Evolutionary conservation across 2,113 vertebrate species (phyloP).

Genomic region (Pyxicephalus adspersus): DNA sequence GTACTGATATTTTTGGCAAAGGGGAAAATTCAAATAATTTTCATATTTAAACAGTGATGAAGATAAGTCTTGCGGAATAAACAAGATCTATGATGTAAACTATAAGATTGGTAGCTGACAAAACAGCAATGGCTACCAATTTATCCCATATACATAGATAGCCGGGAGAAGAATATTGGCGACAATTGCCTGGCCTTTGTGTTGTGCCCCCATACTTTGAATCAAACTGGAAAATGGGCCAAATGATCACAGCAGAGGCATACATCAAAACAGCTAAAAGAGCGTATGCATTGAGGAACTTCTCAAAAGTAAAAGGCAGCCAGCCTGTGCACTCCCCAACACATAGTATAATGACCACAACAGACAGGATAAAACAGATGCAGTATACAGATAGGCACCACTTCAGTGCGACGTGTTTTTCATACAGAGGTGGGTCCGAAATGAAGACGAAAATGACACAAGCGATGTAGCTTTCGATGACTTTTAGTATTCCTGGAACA

Average conservation of each 20-base stretch:
- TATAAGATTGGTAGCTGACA: constrained; percentile 83
- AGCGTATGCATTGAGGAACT: constrained; percentile 80
- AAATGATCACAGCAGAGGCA: constrained; percentile 79
- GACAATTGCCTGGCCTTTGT: rapidly evolving
- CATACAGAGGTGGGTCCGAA: constrained; percentile 71
- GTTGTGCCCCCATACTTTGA: constrained; percentile 58
- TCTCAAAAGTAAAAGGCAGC: constrained; percentile 81
- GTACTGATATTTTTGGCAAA: too few relatives aligned
- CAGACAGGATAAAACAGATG: constrained; percentile 88
- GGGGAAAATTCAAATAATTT: too few relatives aligned
- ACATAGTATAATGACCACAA: constrained; percentile 80
- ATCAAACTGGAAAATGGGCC: constrained; percentile 87
- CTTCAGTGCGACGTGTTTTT: constrained; percentile 65
- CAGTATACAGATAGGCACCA: constrained; percentile 87
- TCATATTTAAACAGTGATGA: constrained; percentile 64
- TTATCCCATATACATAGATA: constrained; percentile 76
- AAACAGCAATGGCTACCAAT: constrained; percentile 73
- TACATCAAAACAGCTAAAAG: constrained; percentile 82
- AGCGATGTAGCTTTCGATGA: constrained; percentile 87
- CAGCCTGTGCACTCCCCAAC: constrained; percentile 82
- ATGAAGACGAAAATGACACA: constrained; percentile 88
- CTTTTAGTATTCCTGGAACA: constrained; percentile 84
- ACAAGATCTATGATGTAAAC: constrained; percentile 84
- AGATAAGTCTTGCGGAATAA: constrained; percentile 82
- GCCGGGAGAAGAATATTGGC: rapidly evolving